These are phyloP conservation scores for Syngnathus scovelli DNA, from an alignment of 2,113 vertebrate genomes.

Conservation along the genomic window DNA sequence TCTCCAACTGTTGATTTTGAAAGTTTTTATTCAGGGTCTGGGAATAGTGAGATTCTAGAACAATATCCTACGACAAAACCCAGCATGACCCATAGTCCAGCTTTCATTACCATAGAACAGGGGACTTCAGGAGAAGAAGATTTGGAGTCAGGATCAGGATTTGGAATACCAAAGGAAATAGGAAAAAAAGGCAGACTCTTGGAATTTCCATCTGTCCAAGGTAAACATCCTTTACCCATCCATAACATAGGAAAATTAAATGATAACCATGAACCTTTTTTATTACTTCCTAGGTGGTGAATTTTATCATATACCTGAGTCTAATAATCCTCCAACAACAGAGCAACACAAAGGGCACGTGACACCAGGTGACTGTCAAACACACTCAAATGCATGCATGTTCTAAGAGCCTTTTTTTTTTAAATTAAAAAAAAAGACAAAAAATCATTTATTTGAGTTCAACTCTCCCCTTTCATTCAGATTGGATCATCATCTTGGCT, in stretches of 20 bases:
- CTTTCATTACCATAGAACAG: background rate
- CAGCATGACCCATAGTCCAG: background rate
- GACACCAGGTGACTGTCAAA: conserved; percentile 39
- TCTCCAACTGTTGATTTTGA: background rate
- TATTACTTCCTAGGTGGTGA: background rate
- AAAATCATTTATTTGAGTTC: conserved; percentile 2
- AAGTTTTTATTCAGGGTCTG: conserved; percentile 9
- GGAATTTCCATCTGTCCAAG: background rate
- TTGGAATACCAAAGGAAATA: background rate
- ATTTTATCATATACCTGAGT: background rate
- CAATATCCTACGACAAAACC: background rate
- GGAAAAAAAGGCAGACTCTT: background rate
- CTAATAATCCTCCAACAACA: fast-evolving
- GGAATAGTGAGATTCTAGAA: background rate
- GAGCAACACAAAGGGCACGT: background rate
- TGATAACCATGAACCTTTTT: background rate
- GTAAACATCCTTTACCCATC: background rate
- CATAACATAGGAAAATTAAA: background rate
- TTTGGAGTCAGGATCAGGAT: background rate
- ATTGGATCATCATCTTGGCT: conserved; percentile 59
- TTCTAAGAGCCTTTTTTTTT: background rate
- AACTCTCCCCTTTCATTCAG: conserved; percentile 28
- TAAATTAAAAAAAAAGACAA: background rate
- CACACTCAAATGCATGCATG: background rate
- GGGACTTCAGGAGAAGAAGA: background rate